Conservation (phyloP, 1,140 invertebrate species). For the Lepidurus packardi region DNA sequence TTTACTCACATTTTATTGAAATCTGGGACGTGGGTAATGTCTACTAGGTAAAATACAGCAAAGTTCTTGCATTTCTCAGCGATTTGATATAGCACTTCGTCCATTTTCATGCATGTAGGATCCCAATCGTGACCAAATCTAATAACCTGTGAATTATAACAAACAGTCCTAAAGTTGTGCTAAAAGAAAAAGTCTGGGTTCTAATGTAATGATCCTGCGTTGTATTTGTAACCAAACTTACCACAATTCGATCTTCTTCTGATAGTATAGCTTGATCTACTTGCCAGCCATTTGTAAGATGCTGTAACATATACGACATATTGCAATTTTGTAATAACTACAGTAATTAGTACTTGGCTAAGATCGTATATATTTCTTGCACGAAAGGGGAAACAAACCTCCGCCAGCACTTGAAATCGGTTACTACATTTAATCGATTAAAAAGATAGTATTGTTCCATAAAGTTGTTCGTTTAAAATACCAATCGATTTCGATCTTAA, state of each 20-base stretch:
- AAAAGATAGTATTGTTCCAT: too few relatives aligned
- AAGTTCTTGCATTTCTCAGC: constrained; percentile 98
- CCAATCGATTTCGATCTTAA: too few relatives aligned
- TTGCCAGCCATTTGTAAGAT: constrained; percentile 99
- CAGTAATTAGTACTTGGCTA: background rate
- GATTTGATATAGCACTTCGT: constrained; percentile 96
- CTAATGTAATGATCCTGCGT: background rate
- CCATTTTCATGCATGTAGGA: constrained; percentile 99
- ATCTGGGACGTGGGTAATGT: constrained; percentile 97
- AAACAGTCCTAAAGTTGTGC: too few relatives aligned
- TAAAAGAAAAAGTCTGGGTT: too few relatives aligned
- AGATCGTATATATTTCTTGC: background rate
- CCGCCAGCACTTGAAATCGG: too few relatives aligned
- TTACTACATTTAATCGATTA: too few relatives aligned
- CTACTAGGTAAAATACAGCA: constrained; percentile 95
- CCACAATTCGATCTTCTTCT: constrained; percentile 95
- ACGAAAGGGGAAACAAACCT: too few relatives aligned
- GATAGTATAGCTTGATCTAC: constrained; percentile 97
- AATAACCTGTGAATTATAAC: constrained; percentile 61
- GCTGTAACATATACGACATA: constrained; percentile 99
- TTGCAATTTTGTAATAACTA: constrained; percentile 40
- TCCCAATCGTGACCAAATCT: constrained; percentile 99
- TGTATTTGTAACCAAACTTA: constrained; percentile 45
- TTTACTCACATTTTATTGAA: constrained; percentile 92
- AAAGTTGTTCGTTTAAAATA: too few relatives aligned